Base-by-base conservation (phyloP, 2,113 vertebrate species). In the Sapayoa aenigma region DNA sequence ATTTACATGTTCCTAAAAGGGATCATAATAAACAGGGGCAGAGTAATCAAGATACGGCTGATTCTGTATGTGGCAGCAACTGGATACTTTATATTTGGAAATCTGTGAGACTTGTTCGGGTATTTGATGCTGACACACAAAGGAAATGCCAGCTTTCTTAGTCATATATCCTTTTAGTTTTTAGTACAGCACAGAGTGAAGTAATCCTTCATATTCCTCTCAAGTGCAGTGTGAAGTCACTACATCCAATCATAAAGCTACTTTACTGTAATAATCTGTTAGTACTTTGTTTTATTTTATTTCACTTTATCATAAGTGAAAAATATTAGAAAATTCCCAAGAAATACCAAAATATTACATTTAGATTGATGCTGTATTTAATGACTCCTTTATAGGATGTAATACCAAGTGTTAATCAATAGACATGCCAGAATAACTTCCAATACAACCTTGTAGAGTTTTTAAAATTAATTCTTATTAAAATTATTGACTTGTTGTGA, bases 321-420 rank as follows among this genome's bases (percentile, higher is more conserved):
- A 53, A 31, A 44, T 72, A 5, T 42, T 46, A 87, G 92, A 89
- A 47, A 56, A 91, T 87, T 90, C 33, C 72, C 91, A 94, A 89
- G 65, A 84, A 91, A 86, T 91, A 78, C 9, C 11, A 87, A 97
- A 98, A 96, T 97, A 97, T 95, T 96, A 58, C 47, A 17, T 81
- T 98, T 97, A 98, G 97, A 98, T 98, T 98, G 98, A 98, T 98
- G 98, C 98, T 95, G 92, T 97, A 97, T 97, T 98, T 99, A 99
- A 98, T 98, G 97, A 98, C 98, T 97, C 97, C 98, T 98, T 99
- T 98, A 98, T 98, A 98, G 98, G 97, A 97, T 97, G 98, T 98
- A 98, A 98, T 98, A 98, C 97, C 98, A 98, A 98, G 98, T 98
- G 98, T 98, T 99, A 99, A 99, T 99, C 99, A 98, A 98, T 99